Conservation (phyloP, 2,113 vertebrate species). For the Ophiodon elongatus region DNA sequence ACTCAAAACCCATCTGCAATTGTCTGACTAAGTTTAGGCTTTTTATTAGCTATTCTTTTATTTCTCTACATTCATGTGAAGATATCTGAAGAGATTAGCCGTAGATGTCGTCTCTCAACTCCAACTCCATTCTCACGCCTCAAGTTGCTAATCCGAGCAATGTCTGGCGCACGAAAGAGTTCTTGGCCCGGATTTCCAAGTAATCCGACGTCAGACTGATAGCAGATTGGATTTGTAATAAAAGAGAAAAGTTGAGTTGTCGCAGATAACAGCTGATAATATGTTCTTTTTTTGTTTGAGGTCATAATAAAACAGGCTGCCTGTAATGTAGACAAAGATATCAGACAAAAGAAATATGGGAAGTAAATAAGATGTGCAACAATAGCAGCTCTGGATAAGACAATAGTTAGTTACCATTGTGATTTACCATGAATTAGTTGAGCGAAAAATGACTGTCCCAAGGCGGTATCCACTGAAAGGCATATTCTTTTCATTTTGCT, state of each 20-base stretch:
- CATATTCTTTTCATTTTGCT: neutral
- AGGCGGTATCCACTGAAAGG: neutral
- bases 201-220: too few species aligned
- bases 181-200: too few species aligned
- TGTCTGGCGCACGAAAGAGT: too few species aligned
- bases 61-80: too few species aligned
- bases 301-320: neutral
- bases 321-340: neutral
- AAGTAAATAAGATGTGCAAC: neutral
- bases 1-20: too few species aligned
- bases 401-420: conserved; percentile 7
- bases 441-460: neutral
- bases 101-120: too few species aligned
- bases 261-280: neutral
- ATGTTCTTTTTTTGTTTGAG: neutral
- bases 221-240: neutral
- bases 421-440: neutral
- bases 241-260: neutral
- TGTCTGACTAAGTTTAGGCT: too few species aligned
- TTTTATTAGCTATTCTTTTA: too few species aligned
- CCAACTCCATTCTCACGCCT: too few species aligned
- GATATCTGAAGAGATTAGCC: too few species aligned
- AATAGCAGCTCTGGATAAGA: neutral
- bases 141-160: too few species aligned
- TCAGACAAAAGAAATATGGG: neutral